Evolutionary conservation across 2,113 vertebrate species (phyloP), one percentile per base, ranked within the genome.

Genomic region (Dicentrarchus labrax): DNA sequence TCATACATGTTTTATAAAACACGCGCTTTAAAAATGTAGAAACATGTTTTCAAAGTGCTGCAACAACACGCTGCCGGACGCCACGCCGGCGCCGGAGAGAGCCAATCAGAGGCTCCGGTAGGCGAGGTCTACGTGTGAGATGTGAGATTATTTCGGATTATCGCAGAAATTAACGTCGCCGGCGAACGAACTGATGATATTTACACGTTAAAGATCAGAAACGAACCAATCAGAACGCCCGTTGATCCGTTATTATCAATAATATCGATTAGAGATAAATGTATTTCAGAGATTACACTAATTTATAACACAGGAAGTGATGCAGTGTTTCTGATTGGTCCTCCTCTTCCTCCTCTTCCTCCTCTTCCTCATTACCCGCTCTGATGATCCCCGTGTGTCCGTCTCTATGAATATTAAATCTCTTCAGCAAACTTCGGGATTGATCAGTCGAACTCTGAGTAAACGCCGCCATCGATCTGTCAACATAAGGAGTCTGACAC

Each of bases 381-480:
- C 64, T 57, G 12, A 74, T 82, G 50, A 78, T 75, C 54, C 22
- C 76, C 15, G 12, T 1, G 38, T 45, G 70, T 69, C 12, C 8
- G 66, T 67, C 38, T 50, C 36, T 62, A 6, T 67, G 73, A 83
- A 72, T 24, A 56, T 89, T 36, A 50, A 70, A 91, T 62, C 65
- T 87, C 65, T 13, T 76, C 64, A 13, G 84, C 75, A 82, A 89
- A 84, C 80, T 16, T 41, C 39, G 5, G 2, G 10, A 86, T 87
- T 70, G 88, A 89, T 89, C 76, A 47, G 70, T 47, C 50, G 8
- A 70, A 65, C 64, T 57, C 71, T 68, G 79, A 84, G 85, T 77
- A 82, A 86, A 91, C 86, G 66, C 57, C 21, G 71, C 69, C 72
- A 88, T 91, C 22, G 90, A 90, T 89, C 80, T 45, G 78, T 85